Percentiles rank a stretch among this genome's conserved stretches.
phyloP scores from a whole-genome alignment of 2,888 invertebrate species.

The Sphinx pinastri region DNA sequence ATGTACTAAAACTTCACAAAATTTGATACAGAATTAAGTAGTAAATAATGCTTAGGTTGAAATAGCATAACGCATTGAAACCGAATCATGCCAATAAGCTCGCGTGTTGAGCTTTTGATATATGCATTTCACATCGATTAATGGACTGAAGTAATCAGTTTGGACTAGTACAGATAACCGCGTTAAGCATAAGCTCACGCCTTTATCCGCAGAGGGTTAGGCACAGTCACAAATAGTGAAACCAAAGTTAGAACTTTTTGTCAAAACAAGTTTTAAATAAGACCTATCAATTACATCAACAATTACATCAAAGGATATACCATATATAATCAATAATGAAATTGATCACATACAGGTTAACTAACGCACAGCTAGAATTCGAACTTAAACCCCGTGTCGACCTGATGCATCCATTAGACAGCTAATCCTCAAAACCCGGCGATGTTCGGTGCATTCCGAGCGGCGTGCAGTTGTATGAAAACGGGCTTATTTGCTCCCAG shows the following conservation, averaged over 20 bases:
- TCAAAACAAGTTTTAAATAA: too few species aligned
- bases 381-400: not conserved
- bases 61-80: not conserved
- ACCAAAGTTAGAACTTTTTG: too few species aligned
- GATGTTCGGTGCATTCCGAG: slow-evolving; percentile 7
- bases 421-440: slow-evolving; percentile 10
- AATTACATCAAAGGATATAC: too few species aligned
- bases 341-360: too few species aligned
- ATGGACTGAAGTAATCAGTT: slow-evolving; percentile 3
- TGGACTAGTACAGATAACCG: not conserved
- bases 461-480: slow-evolving; percentile 7
- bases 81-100: not conserved
- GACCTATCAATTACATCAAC: too few species aligned
- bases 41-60: not conserved
- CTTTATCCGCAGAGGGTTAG: not conserved
- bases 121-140: slow-evolving; percentile 6
- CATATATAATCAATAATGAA: too few species aligned
- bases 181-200: not conserved
- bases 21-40: not conserved
- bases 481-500: slow-evolving; percentile 17
- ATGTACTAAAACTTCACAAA: too few species aligned
- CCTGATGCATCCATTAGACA: not conserved
- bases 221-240: too few species aligned
- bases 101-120: not conserved
- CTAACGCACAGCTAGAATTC: too few species aligned